Conservation (phyloP, 1,140 invertebrate species). For the Lysiphlebus fabarum region DNA sequence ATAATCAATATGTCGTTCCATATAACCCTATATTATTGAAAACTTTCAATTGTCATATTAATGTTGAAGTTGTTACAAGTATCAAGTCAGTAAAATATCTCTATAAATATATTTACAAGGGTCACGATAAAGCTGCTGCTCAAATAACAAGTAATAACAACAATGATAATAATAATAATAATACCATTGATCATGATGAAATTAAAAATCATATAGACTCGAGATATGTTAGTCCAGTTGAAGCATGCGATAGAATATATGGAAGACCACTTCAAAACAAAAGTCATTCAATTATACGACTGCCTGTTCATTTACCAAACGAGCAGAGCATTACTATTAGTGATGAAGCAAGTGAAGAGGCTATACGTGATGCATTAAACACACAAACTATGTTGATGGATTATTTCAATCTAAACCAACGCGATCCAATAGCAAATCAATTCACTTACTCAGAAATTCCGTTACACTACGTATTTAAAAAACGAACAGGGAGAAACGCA, state of each 20-base stretch:
- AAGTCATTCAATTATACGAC: too few relatives aligned
- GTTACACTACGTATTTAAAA: too few relatives aligned
- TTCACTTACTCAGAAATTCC: too few relatives aligned
- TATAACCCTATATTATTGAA: constrained; percentile 17
- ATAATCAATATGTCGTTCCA: constrained; percentile 19
- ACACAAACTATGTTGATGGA: too few relatives aligned
- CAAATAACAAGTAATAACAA: neutral
- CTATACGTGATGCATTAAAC: too few relatives aligned
- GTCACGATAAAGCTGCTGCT: constrained; percentile 9
- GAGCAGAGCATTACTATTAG: too few relatives aligned
- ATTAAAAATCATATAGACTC: constrained; percentile 3
- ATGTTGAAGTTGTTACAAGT: constrained; percentile 19
- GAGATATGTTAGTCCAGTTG: constrained; percentile 7
- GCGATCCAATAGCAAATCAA: too few relatives aligned
- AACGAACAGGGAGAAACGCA: too few relatives aligned
- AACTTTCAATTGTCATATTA: constrained; percentile 20
- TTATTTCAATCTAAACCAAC: too few relatives aligned
- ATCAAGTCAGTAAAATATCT: constrained; percentile 16
- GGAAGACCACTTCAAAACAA: too few relatives aligned
- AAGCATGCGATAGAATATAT: neutral
- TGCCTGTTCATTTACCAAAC: too few relatives aligned
- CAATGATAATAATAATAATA: neutral
- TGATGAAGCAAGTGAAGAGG: too few relatives aligned
- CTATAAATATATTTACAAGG: constrained; percentile 19
- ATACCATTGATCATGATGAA: constrained; percentile 12